Conservation (phyloP, 2,888 invertebrate genomes). For the Lamellibrachia satsuma region DNA sequence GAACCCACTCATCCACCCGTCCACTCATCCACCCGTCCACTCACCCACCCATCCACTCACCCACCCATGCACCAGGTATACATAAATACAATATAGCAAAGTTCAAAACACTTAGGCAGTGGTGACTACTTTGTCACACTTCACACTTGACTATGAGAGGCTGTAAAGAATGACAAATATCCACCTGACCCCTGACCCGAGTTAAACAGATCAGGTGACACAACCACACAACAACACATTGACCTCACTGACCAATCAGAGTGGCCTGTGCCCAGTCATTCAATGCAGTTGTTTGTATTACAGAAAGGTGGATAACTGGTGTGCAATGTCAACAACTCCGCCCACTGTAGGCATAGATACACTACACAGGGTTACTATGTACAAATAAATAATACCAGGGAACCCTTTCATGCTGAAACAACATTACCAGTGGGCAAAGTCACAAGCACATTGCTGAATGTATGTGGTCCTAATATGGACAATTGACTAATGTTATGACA, state of each 20-base stretch:
- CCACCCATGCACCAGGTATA: too few relatives aligned
- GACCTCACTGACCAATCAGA: constrained; percentile 4
- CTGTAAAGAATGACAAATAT: not conserved
- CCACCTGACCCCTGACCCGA: not conserved
- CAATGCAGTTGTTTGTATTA: not conserved
- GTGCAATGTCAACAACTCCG: not conserved
- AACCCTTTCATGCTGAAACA: not conserved
- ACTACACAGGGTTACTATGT: not conserved
- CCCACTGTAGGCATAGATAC: constrained; percentile 17
- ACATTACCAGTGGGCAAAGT: not conserved
- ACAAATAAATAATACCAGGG: not conserved
- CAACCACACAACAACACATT: not conserved
- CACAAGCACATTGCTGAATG: not conserved
- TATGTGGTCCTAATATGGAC: not conserved
- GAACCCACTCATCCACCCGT: not conserved
- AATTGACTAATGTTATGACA: not conserved
- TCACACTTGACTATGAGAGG: not conserved
- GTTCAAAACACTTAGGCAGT: too few relatives aligned
- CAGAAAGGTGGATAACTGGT: not conserved
- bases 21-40: not conserved
- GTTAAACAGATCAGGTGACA: not conserved
- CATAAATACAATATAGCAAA: too few relatives aligned
- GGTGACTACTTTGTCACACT: not conserved
- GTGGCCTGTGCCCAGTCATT: not conserved
- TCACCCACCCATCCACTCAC: not conserved